These are phyloP conservation scores for Apis florea DNA, from an alignment of 1,140 invertebrate species.

Conservation along the genomic window DNA sequence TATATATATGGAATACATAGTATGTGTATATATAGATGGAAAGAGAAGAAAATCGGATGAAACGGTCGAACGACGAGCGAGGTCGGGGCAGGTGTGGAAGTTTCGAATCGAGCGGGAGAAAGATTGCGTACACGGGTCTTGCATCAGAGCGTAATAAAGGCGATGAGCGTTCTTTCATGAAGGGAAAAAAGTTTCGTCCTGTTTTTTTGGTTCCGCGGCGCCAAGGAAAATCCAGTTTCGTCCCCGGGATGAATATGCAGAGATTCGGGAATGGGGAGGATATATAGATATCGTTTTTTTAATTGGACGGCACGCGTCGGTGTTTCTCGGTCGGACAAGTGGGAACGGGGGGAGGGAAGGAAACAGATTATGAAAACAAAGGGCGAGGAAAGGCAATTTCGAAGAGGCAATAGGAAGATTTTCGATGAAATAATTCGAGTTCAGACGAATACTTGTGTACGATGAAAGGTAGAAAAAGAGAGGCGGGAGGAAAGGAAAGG, in stretches of 20 bases:
- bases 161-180: slow-evolving; percentile 44
- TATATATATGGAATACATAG: no score
- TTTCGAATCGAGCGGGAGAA: slow-evolving; percentile 43
- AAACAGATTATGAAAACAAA: not conserved
- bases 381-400: not conserved
- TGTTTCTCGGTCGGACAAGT: not conserved
- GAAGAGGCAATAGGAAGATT: not conserved
- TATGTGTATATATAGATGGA: slow-evolving; percentile 9
- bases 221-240: slow-evolving; percentile 44
- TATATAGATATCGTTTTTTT: slow-evolving; percentile 21
- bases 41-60: slow-evolving; percentile 17
- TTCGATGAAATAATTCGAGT: not conserved
- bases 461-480: not conserved
- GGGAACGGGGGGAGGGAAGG: no score
- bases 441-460: not conserved
- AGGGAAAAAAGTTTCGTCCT: slow-evolving; percentile 43
- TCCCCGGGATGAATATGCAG: slow-evolving; percentile 36
- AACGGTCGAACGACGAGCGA: not conserved
- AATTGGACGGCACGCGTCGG: not conserved
- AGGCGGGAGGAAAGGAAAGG: no score
- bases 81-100: slow-evolving; percentile 31
- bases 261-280: not conserved
- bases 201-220: slow-evolving; percentile 25
- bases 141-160: slow-evolving; percentile 49
- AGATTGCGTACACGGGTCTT: slow-evolving; percentile 48